phyloP scores from a whole-genome alignment of 2,797 vertebrate species.

The Bradypodion pumilum region DNA sequence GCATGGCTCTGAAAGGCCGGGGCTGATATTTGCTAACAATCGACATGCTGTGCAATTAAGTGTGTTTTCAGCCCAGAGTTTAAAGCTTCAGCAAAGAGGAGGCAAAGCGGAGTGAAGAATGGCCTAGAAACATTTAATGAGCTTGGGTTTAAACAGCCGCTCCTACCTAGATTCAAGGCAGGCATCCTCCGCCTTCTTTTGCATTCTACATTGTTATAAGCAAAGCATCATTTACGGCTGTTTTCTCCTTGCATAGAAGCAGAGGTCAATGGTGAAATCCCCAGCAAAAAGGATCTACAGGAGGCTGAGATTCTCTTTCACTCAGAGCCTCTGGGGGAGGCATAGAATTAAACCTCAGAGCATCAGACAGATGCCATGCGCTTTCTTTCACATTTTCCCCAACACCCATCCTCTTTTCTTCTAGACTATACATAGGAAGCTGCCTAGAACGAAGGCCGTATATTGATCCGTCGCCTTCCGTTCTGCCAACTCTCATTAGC shows the following conservation, averaged over 20 bases:
- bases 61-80: background rate
- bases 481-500: too few species aligned
- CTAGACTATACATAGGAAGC: too few species aligned
- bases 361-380: too few species aligned
- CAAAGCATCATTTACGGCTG: background rate
- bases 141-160: background rate
- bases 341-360: too few species aligned
- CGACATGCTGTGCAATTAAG: background rate
- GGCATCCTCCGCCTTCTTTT: background rate
- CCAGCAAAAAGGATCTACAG: background rate
- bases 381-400: too few species aligned
- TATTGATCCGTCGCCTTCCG: too few species aligned
- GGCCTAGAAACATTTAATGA: slow-evolving; percentile 5
- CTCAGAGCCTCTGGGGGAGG: too few species aligned
- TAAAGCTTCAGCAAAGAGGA: background rate
- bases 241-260: background rate
- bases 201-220: background rate
- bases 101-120: background rate
- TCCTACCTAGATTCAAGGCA: background rate
- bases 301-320: too few species aligned
- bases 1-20: background rate
- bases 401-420: too few species aligned
- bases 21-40: background rate
- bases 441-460: too few species aligned
- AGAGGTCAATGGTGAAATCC: background rate